A percentile compares a stretch with the other conserved stretches of the same genome.
Conservation (phyloP, 2,797 vertebrate species). For the Paguma larvata region DNA sequence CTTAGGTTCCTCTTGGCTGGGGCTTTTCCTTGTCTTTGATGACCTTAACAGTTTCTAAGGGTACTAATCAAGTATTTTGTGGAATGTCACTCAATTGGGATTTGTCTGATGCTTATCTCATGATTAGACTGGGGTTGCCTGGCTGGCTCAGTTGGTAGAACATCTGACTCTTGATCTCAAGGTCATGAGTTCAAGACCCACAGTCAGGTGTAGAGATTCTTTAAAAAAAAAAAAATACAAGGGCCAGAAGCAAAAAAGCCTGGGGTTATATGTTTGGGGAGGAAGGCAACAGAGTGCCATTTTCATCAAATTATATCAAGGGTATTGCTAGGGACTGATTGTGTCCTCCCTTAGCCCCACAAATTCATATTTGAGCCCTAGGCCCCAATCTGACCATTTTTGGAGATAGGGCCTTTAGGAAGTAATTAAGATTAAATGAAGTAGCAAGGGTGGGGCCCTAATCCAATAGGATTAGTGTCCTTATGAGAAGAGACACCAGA, state of each 20-base stretch:
- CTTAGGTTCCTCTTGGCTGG: background rate
- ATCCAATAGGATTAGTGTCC: background rate
- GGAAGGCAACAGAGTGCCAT: background rate
- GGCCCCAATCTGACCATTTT: background rate
- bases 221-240: too few species aligned
- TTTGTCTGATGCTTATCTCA: conserved; percentile 1
- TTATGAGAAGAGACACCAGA: background rate
- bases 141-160: too few species aligned
- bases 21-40: background rate
- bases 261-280: background rate
- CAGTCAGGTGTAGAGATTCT: too few species aligned
- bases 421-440: background rate
- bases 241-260: too few species aligned
- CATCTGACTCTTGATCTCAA: too few species aligned
- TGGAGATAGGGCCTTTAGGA: background rate
- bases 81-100: background rate
- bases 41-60: background rate
- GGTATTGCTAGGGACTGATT: background rate
- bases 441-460: background rate
- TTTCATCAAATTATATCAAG: background rate
- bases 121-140: background rate
- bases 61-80: background rate
- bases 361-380: background rate
- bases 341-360: background rate
- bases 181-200: too few species aligned